Evolutionary conservation across 2,797 vertebrate genomes (phyloP).

Genomic region (Darevskia nairensis): DNA sequence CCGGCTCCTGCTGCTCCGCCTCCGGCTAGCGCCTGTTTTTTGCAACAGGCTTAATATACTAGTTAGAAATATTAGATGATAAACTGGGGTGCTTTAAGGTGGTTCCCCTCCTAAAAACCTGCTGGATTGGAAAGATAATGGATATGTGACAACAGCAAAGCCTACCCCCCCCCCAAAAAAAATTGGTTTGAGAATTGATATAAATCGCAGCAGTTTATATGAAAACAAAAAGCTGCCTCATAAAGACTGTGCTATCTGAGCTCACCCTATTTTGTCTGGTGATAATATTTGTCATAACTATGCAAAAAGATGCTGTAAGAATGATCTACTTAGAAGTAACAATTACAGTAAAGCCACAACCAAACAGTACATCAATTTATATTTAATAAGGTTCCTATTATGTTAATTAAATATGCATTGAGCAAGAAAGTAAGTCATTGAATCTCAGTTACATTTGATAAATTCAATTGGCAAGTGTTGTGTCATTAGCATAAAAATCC

Average conservation of each 20-base stretch:
- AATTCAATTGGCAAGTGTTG: slow-evolving; percentile 19
- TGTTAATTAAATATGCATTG: slow-evolving; percentile 12
- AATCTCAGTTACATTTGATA: slow-evolving; percentile 4
- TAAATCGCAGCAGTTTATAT: background rate
- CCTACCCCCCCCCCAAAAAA: background rate
- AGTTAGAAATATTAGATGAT: background rate
- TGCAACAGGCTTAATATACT: no score
- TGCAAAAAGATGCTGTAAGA: background rate
- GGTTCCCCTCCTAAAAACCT: no score
- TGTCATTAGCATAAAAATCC: slow-evolving; percentile 22
- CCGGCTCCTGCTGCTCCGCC: no score
- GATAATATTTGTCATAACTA: background rate
- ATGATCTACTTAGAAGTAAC: background rate
- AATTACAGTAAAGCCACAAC: background rate
- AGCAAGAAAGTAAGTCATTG: background rate
- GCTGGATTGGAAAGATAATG: background rate
- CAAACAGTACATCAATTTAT: background rate
- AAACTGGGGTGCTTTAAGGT: background rate
- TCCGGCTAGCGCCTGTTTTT: no score
- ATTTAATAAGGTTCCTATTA: slow-evolving; percentile 12
- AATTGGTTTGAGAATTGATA: background rate
- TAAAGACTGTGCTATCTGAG: background rate
- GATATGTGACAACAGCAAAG: background rate
- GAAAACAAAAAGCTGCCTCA: background rate
- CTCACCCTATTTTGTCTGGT: background rate